Evolutionary conservation across 2,888 invertebrate genomes (phyloP).

Genomic region (Phrixothrix hirtus): DNA sequence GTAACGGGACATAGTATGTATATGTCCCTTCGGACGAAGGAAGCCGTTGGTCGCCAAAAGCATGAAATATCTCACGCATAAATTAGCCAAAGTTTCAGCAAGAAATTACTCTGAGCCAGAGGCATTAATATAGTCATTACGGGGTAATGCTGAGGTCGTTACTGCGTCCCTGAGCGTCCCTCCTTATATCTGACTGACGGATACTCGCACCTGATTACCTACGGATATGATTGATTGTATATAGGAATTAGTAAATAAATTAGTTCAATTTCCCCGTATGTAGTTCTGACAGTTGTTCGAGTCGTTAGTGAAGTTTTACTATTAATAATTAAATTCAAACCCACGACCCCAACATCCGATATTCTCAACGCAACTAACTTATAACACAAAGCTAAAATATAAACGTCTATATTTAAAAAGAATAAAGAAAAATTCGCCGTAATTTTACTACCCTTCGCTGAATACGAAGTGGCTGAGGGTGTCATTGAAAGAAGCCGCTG

Average conservation of each 20-base stretch:
- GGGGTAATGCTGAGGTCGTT: slow-evolving; percentile 44
- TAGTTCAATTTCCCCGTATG: slow-evolving; percentile 42
- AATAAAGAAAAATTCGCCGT: slow-evolving; percentile 5
- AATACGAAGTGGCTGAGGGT: slow-evolving; percentile 43
- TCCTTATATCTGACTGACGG: slow-evolving; percentile 45
- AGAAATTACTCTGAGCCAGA: slow-evolving; percentile 52
- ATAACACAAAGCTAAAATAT: no score
- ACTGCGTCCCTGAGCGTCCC: slow-evolving; percentile 34
- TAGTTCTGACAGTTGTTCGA: slow-evolving; percentile 26
- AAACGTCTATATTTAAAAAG: slow-evolving; percentile 1
- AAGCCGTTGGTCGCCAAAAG: slow-evolving; percentile 47
- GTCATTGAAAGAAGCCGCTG: slow-evolving; percentile 47
- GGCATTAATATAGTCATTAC: slow-evolving; percentile 54
- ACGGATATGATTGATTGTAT: slow-evolving; percentile 50
- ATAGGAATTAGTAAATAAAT: slow-evolving; percentile 41
- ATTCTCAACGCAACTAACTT: neutral
- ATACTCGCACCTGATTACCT: slow-evolving; percentile 50
- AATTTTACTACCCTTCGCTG: slow-evolving; percentile 36
- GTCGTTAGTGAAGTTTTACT: slow-evolving; percentile 15
- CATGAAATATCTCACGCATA: slow-evolving; percentile 55
- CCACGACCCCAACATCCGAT: neutral
- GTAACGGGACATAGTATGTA: slow-evolving; percentile 27
- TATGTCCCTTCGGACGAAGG: slow-evolving; percentile 37
- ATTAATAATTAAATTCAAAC: slow-evolving; percentile 15
- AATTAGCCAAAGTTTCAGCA: slow-evolving; percentile 54